phyloP scores from a whole-genome alignment of 2,888 invertebrate genomes.

The Pyralis farinalis region DNA sequence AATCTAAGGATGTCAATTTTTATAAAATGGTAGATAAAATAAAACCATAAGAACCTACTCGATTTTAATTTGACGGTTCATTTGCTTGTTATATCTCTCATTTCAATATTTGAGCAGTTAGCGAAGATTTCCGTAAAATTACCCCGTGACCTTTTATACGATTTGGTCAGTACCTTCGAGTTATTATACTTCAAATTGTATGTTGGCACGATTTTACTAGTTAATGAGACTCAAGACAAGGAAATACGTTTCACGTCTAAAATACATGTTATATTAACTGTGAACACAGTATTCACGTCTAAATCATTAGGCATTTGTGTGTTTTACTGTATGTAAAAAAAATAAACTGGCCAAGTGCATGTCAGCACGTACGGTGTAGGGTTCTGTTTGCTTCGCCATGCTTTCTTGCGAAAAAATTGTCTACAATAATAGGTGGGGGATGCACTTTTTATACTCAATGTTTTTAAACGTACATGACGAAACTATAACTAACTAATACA shows the following conservation, averaged over 20 bases:
- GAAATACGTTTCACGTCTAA: not conserved
- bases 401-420: too few species aligned
- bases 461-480: too few species aligned
- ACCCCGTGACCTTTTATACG: constrained; percentile 20
- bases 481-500: too few species aligned
- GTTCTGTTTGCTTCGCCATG: too few species aligned
- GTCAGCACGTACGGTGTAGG: too few species aligned
- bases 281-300: too few species aligned
- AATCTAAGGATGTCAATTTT: not conserved
- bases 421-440: too few species aligned
- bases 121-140: constrained; percentile 20
- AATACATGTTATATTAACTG: too few species aligned
- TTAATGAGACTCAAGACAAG: constrained; percentile 1
- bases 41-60: not conserved
- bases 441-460: too few species aligned
- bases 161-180: constrained; percentile 21
- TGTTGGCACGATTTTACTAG: not conserved
- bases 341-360: too few species aligned
- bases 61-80: not conserved
- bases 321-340: too few species aligned
- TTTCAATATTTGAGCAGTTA: constrained; percentile 14
- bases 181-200: constrained; percentile 3
- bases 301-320: too few species aligned
- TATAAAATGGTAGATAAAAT: not conserved
- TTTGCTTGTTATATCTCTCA: constrained; percentile 9